Percentiles rank a stretch among this genome's conserved stretches.
Conservation (phyloP, 2,888 invertebrate genomes). For the Trichopoda pennipes region DNA sequence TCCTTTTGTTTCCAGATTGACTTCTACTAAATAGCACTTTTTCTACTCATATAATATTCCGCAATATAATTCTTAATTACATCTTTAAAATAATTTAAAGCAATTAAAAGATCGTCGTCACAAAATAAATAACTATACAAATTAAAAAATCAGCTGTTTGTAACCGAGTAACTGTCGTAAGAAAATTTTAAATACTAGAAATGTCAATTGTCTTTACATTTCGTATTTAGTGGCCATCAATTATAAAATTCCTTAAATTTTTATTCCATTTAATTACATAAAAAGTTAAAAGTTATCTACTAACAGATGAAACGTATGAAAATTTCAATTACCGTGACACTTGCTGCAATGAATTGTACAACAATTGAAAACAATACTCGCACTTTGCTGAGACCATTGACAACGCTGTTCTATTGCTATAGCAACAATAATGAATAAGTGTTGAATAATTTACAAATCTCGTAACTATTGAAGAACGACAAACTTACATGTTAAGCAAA, state of each 20-base stretch:
- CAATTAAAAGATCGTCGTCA: no score
- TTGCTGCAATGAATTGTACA: constrained; percentile 49
- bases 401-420: constrained; percentile 40
- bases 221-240: neutral
- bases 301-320: constrained; percentile 33
- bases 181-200: no score
- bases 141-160: no score
- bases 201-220: constrained; percentile 1
- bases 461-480: constrained; percentile 55
- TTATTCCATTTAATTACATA: constrained; percentile 63
- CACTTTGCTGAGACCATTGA: constrained; percentile 28
- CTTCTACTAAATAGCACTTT: no score
- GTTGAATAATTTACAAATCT: constrained; percentile 66
- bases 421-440: constrained; percentile 59
- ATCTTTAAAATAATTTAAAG: no score
- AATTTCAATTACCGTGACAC: constrained; percentile 52
- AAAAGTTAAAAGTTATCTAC: constrained; percentile 50
- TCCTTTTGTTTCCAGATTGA: no score
- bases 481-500: constrained; percentile 36
- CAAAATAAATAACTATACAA: no score
- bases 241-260: constrained; percentile 58
- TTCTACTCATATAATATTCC: no score
- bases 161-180: no score
- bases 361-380: constrained; percentile 61
- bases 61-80: no score